These are phyloP conservation scores for Hippocampus mohnikei DNA, from an alignment of 2,113 vertebrate genomes.

Conservation along the genomic window DNA sequence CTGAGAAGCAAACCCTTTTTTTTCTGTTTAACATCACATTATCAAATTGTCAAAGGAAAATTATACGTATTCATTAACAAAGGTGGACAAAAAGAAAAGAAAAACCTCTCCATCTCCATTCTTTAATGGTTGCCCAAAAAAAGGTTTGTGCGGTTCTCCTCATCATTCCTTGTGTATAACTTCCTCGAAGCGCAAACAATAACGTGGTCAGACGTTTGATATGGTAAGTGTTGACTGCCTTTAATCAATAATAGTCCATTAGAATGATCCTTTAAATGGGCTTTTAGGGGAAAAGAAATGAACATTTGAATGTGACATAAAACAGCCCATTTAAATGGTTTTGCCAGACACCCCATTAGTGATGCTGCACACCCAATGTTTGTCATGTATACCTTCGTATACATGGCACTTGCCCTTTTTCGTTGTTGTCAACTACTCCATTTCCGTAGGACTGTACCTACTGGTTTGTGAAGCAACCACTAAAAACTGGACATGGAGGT, in stretches of 20 bases:
- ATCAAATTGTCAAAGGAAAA: not conserved
- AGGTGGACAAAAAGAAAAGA: not conserved
- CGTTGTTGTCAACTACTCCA: constrained; percentile 13
- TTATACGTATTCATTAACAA: not conserved
- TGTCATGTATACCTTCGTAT: constrained; percentile 18
- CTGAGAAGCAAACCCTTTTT: not conserved
- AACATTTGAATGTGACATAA: constrained; percentile 8
- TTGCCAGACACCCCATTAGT: constrained; percentile 23
- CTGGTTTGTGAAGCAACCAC: constrained; percentile 72
- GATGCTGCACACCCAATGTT: constrained; percentile 14
- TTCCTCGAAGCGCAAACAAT: constrained; percentile 45
- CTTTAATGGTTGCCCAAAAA: constrained; percentile 70
- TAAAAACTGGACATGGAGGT: constrained; percentile 66
- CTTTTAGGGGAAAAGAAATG: constrained; percentile 18
- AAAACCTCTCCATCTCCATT: constrained; percentile 63
- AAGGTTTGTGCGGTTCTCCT: constrained; percentile 35
- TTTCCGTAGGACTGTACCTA: constrained; percentile 49
- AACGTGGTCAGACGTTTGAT: constrained; percentile 54
- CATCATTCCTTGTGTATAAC: constrained; percentile 43
- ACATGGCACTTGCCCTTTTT: constrained; percentile 19
- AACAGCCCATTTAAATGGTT: constrained; percentile 61
- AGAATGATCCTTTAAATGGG: constrained; percentile 65
- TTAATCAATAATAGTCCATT: constrained; percentile 22
- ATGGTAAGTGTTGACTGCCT: constrained; percentile 59
- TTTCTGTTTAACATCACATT: not conserved